Evolutionary conservation across 2,888 invertebrate species (phyloP), one percentile per base, ranked within the genome.

Genomic region (Chymomyza fuscimana): DNA sequence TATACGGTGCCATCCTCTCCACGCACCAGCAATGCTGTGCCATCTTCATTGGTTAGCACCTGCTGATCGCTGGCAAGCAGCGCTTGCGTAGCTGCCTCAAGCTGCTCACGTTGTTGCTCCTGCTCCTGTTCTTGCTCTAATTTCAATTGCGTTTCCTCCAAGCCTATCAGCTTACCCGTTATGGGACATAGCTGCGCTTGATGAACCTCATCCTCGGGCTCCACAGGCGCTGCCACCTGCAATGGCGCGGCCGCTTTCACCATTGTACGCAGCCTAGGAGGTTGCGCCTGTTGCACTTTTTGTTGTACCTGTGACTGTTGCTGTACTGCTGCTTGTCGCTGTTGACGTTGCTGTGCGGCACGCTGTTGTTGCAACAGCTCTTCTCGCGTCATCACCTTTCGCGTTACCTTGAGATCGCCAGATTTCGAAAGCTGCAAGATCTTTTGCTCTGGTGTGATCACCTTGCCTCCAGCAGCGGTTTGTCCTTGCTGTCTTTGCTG

Each of bases 1-100:
- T 92, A 92, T n/a, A 92, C 91, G 2, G 92, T 92, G 22, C 97
- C 96, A 87, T 97, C 96, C 81, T 96, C 96, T 0, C 96, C 96
- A 0, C 96, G 95, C 54, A 96, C 96, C 86, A 96, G 94, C 74
- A 96, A 94, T 16, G 96, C 94, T 29, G 94, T 93, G 63, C 94
- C 94, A 81, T 95, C 94, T 52, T 93, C 92, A 74, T 93, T 93
- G 50, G 92, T 89, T 12, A 92, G 82, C 63, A 92, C 85, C 78
- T 92, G 92, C 69, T 91, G 91, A 50, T 91, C 90, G 46, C 86
- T 86, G n/a, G 89, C 85, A 5, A 89, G 79, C 5, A 91, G 81
- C 7, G 90, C 85, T 6, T 90, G 79, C 10, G 88, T 85, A 4
- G 89, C 87, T 62, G 91, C 91, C 50, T 83, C 83, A 19, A 90